These are phyloP conservation scores for Fratercula arctica DNA, from an alignment of 2,797 vertebrate species.

Conservation along the genomic window DNA sequence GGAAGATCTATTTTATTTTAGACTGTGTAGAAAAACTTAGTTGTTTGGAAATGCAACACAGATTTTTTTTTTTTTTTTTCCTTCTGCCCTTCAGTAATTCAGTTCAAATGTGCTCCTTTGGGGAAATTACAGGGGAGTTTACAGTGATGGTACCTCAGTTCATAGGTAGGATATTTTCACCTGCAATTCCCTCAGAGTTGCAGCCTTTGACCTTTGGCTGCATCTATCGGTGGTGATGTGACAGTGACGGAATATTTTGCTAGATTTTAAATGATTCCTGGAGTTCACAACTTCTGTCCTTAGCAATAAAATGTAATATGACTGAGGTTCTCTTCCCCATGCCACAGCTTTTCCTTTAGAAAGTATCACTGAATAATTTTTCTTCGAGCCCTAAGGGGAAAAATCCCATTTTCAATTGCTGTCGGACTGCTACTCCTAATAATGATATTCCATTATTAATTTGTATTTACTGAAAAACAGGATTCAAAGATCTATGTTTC, in stretches of 20 bases:
- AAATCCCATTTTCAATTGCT: not conserved
- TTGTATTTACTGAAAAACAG: not conserved
- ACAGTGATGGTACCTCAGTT: constrained; percentile 51
- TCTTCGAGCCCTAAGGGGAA: not conserved
- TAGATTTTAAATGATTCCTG: constrained; percentile 73
- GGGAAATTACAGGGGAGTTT: constrained; percentile 53
- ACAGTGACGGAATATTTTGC: constrained; percentile 81
- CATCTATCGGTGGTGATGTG: constrained; percentile 85
- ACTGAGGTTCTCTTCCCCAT: not conserved
- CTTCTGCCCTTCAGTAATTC: constrained; percentile 33
- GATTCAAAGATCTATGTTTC: not conserved
- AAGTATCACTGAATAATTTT: constrained; percentile 11
- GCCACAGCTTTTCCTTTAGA: constrained; percentile 2
- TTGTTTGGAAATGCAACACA: not conserved
- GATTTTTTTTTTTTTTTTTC: not conserved
- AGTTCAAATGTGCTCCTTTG: constrained; percentile 43
- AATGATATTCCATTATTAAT: not conserved
- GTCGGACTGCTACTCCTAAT: not conserved
- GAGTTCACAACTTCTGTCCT: constrained; percentile 77
- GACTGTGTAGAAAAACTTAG: not conserved
- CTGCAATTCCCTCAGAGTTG: constrained; percentile 66
- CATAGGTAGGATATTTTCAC: constrained; percentile 66
- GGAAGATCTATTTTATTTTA: not conserved
- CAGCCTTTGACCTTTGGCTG: constrained; percentile 83
- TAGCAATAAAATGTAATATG: constrained; percentile 57